Conservation (phyloP, 2,113 vertebrate species). For the Pterocles orientalis region DNA sequence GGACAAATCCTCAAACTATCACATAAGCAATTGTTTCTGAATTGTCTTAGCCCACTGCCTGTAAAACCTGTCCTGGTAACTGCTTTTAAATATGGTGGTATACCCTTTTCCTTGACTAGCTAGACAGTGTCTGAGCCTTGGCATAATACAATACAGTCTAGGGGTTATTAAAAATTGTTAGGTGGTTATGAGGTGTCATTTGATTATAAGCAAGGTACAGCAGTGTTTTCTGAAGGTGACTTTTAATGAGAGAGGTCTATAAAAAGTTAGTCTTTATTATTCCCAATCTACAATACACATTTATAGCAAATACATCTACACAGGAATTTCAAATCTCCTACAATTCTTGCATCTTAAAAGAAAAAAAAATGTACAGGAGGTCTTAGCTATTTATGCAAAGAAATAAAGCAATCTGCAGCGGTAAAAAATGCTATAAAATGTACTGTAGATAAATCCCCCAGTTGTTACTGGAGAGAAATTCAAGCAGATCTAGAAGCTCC, state of each 20-base stretch:
- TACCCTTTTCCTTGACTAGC: constrained; percentile 72
- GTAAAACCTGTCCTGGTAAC: constrained; percentile 82
- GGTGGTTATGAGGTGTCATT: constrained; percentile 75
- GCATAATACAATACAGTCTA: constrained; percentile 67
- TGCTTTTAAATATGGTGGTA: constrained; percentile 81
- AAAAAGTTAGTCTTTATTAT: constrained; percentile 71
- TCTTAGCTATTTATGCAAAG: constrained; percentile 74
- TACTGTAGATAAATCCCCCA: constrained; percentile 45
- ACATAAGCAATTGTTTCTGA: constrained; percentile 92
- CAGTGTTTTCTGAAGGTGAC: constrained; percentile 78
- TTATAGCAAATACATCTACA: constrained; percentile 38
- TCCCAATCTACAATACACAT: constrained; percentile 18
- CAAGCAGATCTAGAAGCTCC: constrained; percentile 28
- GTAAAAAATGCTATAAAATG: constrained; percentile 55
- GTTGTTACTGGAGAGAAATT: constrained; percentile 49
- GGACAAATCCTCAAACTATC: constrained; percentile 92
- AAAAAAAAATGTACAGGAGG: constrained; percentile 37
- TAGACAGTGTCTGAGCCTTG: constrained; percentile 78
- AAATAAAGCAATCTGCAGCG: constrained; percentile 65
- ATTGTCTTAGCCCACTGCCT: constrained; percentile 82
- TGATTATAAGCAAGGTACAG: constrained; percentile 70
- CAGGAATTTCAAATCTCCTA: constrained; percentile 27
- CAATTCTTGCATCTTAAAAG: constrained; percentile 55
- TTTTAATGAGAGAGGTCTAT: constrained; percentile 77
- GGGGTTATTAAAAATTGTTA: constrained; percentile 82